Conservation (phyloP, 2,797 vertebrate genomes). For the Rhincodon typus region DNA sequence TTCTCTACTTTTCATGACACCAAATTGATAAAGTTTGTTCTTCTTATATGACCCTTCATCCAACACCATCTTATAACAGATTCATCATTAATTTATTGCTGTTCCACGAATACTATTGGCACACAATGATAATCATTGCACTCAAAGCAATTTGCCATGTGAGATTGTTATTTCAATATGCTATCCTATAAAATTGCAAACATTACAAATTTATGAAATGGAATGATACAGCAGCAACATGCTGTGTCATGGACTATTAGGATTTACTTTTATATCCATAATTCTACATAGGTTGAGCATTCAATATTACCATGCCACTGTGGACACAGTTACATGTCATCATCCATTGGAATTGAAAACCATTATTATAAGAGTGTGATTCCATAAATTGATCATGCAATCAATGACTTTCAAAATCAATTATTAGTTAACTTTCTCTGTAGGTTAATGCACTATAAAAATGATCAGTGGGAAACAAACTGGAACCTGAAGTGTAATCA, state of each 20-base stretch:
- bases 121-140: neutral
- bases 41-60: neutral
- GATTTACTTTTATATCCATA: neutral
- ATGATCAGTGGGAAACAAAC: neutral
- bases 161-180: neutral
- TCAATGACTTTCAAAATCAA: conserved; percentile 19
- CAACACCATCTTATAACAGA: neutral
- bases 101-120: neutral
- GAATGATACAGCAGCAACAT: neutral
- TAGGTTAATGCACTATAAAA: neutral
- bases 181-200: neutral
- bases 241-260: neutral
- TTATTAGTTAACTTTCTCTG: neutral
- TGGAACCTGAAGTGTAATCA: neutral
- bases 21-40: no score
- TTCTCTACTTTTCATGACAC: neutral
- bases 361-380: neutral
- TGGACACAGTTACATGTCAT: neutral
- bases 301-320: neutral
- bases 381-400: neutral
- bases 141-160: neutral
- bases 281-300: neutral
- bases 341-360: neutral
- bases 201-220: conserved; percentile 1
- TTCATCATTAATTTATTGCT: neutral